Evolutionary conservation across 2,113 vertebrate species (phyloP).

Genomic region (Grallaria varia): DNA sequence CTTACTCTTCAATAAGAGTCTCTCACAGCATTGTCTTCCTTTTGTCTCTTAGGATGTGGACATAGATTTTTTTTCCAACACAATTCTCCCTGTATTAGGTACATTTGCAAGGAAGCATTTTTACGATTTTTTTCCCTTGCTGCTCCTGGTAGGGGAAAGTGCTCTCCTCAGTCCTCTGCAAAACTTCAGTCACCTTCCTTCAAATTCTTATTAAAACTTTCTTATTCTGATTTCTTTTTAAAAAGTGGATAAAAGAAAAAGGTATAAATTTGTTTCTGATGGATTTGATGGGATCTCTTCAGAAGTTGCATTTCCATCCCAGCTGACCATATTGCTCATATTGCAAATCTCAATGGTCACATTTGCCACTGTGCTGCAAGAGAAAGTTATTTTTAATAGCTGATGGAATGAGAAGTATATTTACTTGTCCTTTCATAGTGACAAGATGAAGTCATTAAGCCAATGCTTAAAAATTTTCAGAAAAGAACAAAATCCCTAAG

Average conservation of each 20-base stretch:
- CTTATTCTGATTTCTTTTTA: not conserved
- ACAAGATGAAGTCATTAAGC: conserved; percentile 6
- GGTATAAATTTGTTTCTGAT: not conserved
- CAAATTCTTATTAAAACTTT: not conserved
- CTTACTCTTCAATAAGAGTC: not conserved
- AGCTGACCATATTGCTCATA: not conserved
- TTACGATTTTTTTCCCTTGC: not conserved
- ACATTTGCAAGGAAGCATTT: not conserved
- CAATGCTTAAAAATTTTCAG: not conserved
- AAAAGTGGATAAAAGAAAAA: not conserved
- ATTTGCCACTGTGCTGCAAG: not conserved
- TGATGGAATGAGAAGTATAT: not conserved
- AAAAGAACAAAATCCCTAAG: not conserved
- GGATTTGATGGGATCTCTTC: not conserved
- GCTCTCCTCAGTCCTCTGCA: not conserved
- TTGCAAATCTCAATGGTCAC: not conserved
- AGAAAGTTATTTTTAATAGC: conserved; percentile 11
- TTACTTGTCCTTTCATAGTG: conserved; percentile 5
- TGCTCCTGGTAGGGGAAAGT: not conserved
- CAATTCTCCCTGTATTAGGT: not conserved
- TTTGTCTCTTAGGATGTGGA: not conserved
- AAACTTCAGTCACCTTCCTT: not conserved
- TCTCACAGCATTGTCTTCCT: not conserved
- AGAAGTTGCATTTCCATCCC: not conserved
- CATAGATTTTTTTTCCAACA: not conserved